Base-by-base conservation (phyloP, 1,140 invertebrate genomes). In the Plectrocnemia conspersa region DNA sequence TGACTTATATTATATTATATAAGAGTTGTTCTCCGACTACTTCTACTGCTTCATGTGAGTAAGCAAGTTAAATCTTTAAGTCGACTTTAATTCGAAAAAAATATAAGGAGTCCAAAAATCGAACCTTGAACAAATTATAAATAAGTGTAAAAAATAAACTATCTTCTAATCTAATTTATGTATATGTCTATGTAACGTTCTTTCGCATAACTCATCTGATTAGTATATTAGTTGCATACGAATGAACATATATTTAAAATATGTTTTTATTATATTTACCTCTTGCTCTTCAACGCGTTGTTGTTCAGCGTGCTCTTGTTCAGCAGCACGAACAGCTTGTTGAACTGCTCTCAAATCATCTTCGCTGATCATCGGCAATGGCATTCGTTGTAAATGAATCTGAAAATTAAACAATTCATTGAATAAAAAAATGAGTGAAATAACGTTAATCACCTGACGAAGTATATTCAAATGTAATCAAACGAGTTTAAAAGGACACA, bases 251-350 rank as follows among this genome's bases (percentile, higher is more conserved):
- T 13, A 9, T 13, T 9, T 9, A 9, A 29, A 9, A 9, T 29
- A 29, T 9, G 27, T 7, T 13, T 29, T 9, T 29, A 13, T 29
- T 29, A 9, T 29, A 29, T 29, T 29, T 29, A 52, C 55, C 33
- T 61, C 50, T 19, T 57, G 50, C 16, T 54, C 45, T 45, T 55
- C 27, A 19, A 19, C 38, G 18, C 52, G 44, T 19, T 54, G 49
- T 18, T 50, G 44, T 32, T 56, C 50, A 15, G 55, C 54, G 16
- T 53, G 53, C 9, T 41, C 38, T 10, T 54, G 32, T 38, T 61
- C 59, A 21, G 59, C 59, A 21, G 52, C 59, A 3, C 59, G 38
- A 2, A 61, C 59, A 5, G 59, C 59, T 25, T 61, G 59, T 29
- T 61, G 55, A 35, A 61, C 59, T 15, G 59, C 59, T 1, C 47